These are phyloP conservation scores for Sarcophilus harrisii DNA, from an alignment of 2,797 vertebrate genomes.

Conservation along the genomic window DNA sequence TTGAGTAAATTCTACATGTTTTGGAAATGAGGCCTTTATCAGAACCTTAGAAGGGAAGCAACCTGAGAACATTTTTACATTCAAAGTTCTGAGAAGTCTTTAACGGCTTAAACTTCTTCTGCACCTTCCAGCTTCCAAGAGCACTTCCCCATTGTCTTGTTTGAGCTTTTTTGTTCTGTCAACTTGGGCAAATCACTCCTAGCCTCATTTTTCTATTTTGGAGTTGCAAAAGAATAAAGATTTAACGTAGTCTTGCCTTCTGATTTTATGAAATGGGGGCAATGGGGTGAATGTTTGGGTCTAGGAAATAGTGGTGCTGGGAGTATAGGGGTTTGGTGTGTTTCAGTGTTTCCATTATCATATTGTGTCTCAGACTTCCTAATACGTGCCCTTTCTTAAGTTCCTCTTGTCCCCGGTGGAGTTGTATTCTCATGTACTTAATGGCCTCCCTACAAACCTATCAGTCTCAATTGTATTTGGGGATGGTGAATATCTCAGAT, in stretches of 20 bases:
- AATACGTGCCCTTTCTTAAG: not conserved
- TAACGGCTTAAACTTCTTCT: no score
- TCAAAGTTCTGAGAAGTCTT: no score
- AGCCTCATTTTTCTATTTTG: not conserved
- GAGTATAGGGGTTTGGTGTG: not conserved
- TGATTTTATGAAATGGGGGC: not conserved
- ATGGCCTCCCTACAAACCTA: constrained; percentile 4
- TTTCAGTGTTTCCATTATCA: not conserved
- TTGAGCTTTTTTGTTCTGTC: not conserved
- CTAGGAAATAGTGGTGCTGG: not conserved
- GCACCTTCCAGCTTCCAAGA: not conserved
- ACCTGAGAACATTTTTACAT: no score
- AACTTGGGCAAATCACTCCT: not conserved
- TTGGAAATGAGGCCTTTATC: no score
- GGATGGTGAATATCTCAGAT: constrained; percentile 26
- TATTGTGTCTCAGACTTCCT: not conserved
- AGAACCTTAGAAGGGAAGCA: no score
- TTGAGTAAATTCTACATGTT: no score
- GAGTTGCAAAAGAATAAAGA: not conserved
- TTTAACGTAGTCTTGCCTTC: not conserved
- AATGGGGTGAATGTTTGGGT: not conserved
- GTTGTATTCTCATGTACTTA: not conserved
- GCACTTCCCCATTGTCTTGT: not conserved
- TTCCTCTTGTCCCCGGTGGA: not conserved
- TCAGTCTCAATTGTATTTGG: constrained; percentile 26